A percentile compares a stretch with the other conserved stretches of the same genome.
Evolutionary conservation across 2,888 invertebrate species (phyloP).

Genomic region (Rhogogaster chlorosoma): DNA sequence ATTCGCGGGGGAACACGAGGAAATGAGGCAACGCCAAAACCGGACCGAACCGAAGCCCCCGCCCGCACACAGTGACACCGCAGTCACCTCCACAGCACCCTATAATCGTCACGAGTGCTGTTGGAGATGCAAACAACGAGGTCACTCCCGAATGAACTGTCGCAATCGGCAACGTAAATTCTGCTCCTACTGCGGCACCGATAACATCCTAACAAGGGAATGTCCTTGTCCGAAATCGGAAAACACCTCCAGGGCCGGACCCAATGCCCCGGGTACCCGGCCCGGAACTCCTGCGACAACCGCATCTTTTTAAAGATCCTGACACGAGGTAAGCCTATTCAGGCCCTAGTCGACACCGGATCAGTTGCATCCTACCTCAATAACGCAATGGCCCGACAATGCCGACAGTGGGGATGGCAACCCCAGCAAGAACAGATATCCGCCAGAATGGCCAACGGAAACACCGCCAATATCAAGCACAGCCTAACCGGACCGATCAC

Average conservation of each 20-base stretch:
- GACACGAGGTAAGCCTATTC: not conserved
- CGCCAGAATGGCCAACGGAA: not conserved
- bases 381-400: not conserved
- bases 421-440: not conserved
- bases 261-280: not conserved
- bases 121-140: not conserved
- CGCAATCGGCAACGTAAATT: not conserved
- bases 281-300: not conserved
- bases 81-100: not conserved
- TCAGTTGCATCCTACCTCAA: not conserved
- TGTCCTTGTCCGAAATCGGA: not conserved
- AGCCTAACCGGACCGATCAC: not conserved
- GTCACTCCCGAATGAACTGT: not conserved
- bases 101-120: not conserved
- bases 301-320: not conserved
- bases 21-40: not conserved
- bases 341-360: not conserved
- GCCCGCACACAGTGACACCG: not conserved
- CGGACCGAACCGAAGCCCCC: not conserved
- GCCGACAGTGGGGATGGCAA: not conserved
- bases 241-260: not conserved
- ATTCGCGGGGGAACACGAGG: not conserved
- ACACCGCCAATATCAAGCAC: not conserved
- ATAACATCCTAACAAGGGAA: not conserved
- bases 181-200: constrained; percentile 2